These are phyloP conservation scores for Protobothrops mucrosquamatus DNA, from an alignment of 2,113 vertebrate genomes.

Conservation along the genomic window DNA sequence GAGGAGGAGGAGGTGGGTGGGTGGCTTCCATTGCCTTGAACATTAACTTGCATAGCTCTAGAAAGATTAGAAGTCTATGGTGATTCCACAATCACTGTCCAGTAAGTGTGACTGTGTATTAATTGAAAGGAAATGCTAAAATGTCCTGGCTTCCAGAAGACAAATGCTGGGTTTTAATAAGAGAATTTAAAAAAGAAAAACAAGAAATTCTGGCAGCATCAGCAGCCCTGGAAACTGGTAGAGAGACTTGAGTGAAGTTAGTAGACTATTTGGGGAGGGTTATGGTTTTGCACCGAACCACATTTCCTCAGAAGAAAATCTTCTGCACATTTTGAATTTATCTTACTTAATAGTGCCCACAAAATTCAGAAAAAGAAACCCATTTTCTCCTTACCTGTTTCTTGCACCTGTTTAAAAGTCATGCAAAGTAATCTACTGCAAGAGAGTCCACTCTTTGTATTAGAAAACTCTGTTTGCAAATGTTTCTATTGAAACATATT, in stretches of 20 bases:
- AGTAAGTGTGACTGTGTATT: conserved; percentile 46
- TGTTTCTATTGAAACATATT: not conserved
- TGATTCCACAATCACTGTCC: conserved; percentile 37
- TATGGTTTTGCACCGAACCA: not conserved
- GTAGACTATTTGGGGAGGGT: conserved; percentile 39
- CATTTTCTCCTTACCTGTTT: accelerated
- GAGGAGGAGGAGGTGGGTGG: conserved; percentile 24
- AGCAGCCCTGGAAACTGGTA: conserved; percentile 50
- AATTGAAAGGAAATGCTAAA: conserved; percentile 43
- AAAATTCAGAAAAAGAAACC: not conserved
- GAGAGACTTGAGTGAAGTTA: conserved; percentile 51
- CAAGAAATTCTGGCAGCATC: conserved; percentile 50
- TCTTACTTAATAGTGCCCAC: not conserved
- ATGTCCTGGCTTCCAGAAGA: conserved; percentile 56
- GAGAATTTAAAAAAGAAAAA: conserved; percentile 60
- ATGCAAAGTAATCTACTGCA: not conserved
- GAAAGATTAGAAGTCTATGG: conserved; percentile 42
- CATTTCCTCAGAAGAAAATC: not conserved
- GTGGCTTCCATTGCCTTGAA: conserved; percentile 1
- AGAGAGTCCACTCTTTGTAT: accelerated
- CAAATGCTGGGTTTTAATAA: conserved; percentile 65
- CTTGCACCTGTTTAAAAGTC: not conserved
- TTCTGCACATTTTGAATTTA: conserved; percentile 32
- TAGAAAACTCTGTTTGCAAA: not conserved
- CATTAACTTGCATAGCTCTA: conserved; percentile 3